A percentile compares a stretch with the other conserved stretches of the same genome.
Evolutionary conservation across 2,113 vertebrate species (phyloP).

Genomic region (Semnornis frantzii): DNA sequence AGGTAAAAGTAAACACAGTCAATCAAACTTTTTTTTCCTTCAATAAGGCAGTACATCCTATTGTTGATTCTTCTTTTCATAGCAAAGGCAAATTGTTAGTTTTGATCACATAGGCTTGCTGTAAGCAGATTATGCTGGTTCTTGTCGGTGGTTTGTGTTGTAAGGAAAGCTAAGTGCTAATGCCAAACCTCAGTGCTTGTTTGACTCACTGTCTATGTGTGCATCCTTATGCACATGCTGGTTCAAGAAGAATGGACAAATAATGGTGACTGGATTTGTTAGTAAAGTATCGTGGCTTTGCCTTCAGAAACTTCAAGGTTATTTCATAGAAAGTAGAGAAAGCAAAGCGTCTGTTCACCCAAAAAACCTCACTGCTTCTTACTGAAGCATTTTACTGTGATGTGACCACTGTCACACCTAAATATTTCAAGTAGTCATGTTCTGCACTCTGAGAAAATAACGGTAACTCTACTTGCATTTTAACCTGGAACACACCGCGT

Average conservation of each 20-base stretch:
- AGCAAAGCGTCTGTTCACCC: neutral
- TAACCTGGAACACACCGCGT: neutral
- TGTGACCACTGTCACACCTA: neutral
- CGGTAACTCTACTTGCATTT: constrained; percentile 3
- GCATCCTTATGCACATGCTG: neutral
- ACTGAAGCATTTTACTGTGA: neutral
- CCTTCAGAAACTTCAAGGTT: neutral
- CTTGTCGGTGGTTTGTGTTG: neutral
- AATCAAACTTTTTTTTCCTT: neutral
- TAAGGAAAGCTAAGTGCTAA: neutral
- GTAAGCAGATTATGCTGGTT: neutral
- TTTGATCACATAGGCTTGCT: neutral
- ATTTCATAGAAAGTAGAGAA: neutral
- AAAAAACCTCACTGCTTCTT: neutral
- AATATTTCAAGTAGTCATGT: neutral
- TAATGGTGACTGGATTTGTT: neutral
- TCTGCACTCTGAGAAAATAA: constrained; percentile 9
- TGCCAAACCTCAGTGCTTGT: neutral
- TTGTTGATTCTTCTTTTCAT: neutral
- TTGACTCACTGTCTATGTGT: neutral
- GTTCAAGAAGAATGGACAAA: neutral
- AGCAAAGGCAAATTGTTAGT: neutral
- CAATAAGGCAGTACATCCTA: neutral
- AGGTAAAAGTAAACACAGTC: neutral
- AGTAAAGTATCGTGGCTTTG: neutral